phyloP scores from a whole-genome alignment of 2,797 vertebrate genomes.

The Microchirus variegatus region DNA sequence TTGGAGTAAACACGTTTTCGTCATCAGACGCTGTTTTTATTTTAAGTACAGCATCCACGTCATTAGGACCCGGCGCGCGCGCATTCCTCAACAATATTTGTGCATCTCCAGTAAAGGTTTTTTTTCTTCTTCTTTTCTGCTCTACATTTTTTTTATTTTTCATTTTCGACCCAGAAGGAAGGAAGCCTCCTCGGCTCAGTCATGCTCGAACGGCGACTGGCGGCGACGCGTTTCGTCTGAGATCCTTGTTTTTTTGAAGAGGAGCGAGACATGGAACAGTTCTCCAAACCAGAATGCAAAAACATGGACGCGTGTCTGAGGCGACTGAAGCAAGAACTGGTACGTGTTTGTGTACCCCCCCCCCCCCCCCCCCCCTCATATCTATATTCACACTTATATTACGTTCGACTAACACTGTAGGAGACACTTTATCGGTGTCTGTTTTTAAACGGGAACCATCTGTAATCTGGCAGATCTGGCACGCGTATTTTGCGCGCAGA shows the following conservation, averaged over 20 bases:
- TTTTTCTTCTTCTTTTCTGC: background rate
- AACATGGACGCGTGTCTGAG: constrained; percentile 83
- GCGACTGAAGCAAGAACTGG: constrained; percentile 82
- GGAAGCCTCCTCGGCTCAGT: constrained; percentile 12
- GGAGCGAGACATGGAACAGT: constrained; percentile 51
- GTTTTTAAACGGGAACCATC: no score
- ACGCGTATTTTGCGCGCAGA: no score
- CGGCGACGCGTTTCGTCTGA: constrained; percentile 43
- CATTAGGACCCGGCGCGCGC: constrained; percentile 45
- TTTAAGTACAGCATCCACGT: constrained; percentile 26
- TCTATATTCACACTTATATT: constrained; percentile 7
- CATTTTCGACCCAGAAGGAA: constrained; percentile 3
- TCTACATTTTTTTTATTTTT: constrained; percentile 11
- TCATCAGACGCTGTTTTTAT: constrained; percentile 30
- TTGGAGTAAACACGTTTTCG: constrained; percentile 59
- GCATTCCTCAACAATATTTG: constrained; percentile 69
- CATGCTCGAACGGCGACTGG: constrained; percentile 44
- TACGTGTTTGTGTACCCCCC: no score
- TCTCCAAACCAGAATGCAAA: constrained; percentile 69
- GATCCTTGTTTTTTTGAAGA: background rate
- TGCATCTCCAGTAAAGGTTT: constrained; percentile 32
- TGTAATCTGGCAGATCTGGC: background rate
- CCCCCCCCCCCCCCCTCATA: background rate
- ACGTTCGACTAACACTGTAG: background rate
- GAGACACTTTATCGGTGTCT: background rate